Evolutionary conservation across 2,888 invertebrate genomes (phyloP), one percentile per base, ranked within the genome.

Genomic region (Apodemia duryi): DNA sequence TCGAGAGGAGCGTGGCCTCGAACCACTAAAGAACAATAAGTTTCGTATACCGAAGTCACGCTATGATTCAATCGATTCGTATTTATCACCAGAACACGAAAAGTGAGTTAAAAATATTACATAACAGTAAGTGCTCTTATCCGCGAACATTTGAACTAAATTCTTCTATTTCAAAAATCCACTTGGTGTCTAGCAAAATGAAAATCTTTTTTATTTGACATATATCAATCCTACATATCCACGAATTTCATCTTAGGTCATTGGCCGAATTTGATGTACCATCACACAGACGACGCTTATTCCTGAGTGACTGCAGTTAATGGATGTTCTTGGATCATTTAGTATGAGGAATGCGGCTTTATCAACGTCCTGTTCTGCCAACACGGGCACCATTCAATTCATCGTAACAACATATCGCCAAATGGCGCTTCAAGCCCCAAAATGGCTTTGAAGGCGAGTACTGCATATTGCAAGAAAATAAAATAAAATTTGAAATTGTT

Each of bases 31-130:
- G 63, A 89, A 94, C 51, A 64, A 96, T 80, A 95, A 95, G 87
- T 97, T 97, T 87, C 94, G 94, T 69, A 98, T 98, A 75, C 94
- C 94, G 71, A 99, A 99, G 88, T 99, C 99, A 1, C 94, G 99
- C 69, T 99, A 99, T 85, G 99, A 98, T 88, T 98, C 99, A 10
- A 98, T 99, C 64, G 98, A 99, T 86, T 98, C 97, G 32, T 99
- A 99, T 88, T 93, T 99, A 52, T 98, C 98, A 64, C 95, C 96
- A 11, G 95, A 96, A 75, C 96, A 97, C 66, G 96, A 95, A 78
- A 95, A 95, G 93, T 94, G 73, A 82, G 84, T 74, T 54, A 49
- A 51, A 46, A 13, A 13, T 46, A 13, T 46, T 13, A 51, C 6
- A 21, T n/a, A 6, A n/a, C 13, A n/a, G 13, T 51, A 51, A 51